Evolutionary conservation across 2,888 invertebrate species (phyloP).

Genomic region (Thecocarcelia acutangulata): DNA sequence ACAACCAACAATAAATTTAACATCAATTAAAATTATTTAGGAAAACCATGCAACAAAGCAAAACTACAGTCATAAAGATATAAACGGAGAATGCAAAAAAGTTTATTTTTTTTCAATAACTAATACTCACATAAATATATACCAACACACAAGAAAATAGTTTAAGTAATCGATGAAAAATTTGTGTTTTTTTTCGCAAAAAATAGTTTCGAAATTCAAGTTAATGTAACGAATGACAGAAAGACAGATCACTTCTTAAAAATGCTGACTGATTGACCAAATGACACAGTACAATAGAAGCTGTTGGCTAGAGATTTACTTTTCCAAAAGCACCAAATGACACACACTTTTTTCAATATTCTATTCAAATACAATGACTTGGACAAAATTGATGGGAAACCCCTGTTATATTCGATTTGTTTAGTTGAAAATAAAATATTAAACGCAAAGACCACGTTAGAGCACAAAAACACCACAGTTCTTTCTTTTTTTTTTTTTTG

Average conservation of each 20-base stretch:
- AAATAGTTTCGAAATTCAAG: slow-evolving; percentile 8
- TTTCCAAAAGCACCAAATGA: slow-evolving; percentile 33
- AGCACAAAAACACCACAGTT: slow-evolving; percentile 58
- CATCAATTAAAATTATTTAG: slow-evolving; percentile 21
- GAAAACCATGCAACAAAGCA: slow-evolving; percentile 43
- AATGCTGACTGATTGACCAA: slow-evolving; percentile 56
- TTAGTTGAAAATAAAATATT: slow-evolving; percentile 29
- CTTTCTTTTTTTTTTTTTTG: slow-evolving; percentile 11
- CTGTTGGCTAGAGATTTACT: neutral
- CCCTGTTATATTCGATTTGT: slow-evolving; percentile 32
- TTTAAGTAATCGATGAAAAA: slow-evolving; percentile 22
- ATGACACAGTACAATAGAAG: slow-evolving; percentile 56
- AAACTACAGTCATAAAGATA: slow-evolving; percentile 13
- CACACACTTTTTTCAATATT: slow-evolving; percentile 19
- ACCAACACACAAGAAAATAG: slow-evolving; percentile 70
- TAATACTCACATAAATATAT: slow-evolving; percentile 74
- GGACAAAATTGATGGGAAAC: slow-evolving; percentile 10
- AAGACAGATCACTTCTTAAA: slow-evolving; percentile 67
- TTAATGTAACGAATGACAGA: slow-evolving; percentile 65
- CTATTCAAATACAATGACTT: slow-evolving; percentile 14
- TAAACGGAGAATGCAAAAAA: slow-evolving; percentile 42
- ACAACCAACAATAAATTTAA: neutral
- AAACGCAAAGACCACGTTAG: slow-evolving; percentile 62
- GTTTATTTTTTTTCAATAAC: slow-evolving; percentile 20
- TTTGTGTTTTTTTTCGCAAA: slow-evolving; percentile 10